Evolutionary conservation across 1,140 invertebrate genomes (phyloP).

Genomic region (Drosophila azteca): DNA sequence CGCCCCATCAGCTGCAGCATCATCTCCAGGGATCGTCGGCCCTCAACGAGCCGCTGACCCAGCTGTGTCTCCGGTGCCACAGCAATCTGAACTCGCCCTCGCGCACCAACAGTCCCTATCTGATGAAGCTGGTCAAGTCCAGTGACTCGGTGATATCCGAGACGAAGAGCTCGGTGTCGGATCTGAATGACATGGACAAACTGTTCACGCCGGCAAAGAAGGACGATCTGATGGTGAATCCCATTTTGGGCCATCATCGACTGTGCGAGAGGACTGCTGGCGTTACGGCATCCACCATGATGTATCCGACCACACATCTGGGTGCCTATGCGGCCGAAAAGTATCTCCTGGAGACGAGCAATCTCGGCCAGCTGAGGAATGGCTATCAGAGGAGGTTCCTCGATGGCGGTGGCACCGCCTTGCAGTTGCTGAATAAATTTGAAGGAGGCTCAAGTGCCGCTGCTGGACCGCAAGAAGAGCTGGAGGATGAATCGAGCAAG

Average conservation of each 20-base stretch:
- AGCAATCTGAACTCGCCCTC: conserved; percentile 83
- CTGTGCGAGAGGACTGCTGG: conserved; percentile 84
- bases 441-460: conserved; percentile 13
- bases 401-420: conserved; percentile 74
- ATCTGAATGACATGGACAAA: conserved; percentile 81
- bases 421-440: conserved; percentile 60
- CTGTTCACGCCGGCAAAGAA: conserved; percentile 80
- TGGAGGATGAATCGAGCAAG: conserved; percentile 72
- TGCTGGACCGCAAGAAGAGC: conserved; percentile 20
- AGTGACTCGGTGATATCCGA: conserved; percentile 83
- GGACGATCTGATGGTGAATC: conserved; percentile 84
- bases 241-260: conserved; percentile 85
- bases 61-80: conserved; percentile 85
- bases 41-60: conserved; percentile 84
- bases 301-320: conserved; percentile 73
- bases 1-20: conserved; percentile 67
- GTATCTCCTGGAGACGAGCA: conserved; percentile 72
- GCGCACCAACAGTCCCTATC: conserved; percentile 80
- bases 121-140: conserved; percentile 83
- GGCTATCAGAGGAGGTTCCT: conserved; percentile 69
- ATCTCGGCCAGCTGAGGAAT: conserved; percentile 59
- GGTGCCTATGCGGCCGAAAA: conserved; percentile 72
- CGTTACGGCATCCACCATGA: conserved; percentile 63
- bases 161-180: conserved; percentile 82
- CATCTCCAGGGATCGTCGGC: conserved; percentile 21